Evolutionary conservation across 2,113 vertebrate genomes (phyloP), one percentile per base, ranked within the genome.

Genomic region (Nesogale talazaci): DNA sequence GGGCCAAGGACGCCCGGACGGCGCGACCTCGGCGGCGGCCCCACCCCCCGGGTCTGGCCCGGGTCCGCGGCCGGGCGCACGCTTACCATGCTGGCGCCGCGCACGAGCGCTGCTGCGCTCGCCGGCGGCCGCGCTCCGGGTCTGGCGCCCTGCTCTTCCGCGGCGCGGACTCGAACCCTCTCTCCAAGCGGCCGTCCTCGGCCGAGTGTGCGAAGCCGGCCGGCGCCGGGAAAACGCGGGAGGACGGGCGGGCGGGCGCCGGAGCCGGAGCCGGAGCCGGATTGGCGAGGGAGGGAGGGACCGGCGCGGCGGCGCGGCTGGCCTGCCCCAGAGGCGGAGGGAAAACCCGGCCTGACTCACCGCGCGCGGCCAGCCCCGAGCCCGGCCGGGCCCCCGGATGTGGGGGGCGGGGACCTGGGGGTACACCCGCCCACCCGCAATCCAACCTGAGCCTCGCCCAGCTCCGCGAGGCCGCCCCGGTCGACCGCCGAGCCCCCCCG

Each of bases 291-390:
- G 46, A 94, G 93, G 88, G 46, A 70, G 80, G 83, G 86, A 95
- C 89, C 59, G 88, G 40, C 85, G 76, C 89, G 20, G 91, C 75
- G 20, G 86, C 82, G 74, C 92, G 84, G 56, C 76, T 38, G 27
- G 67, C 74, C 80, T 56, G 94, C 76, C 93, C 93, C 76, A 91
- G 52, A 94, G 95, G 92, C 82, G 86, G 96, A 97, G 94, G 94
- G 93, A 97, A 97, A 97, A 96, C 95, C 96, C 92, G 94, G 96
- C 92, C 96, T 96, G 96, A 96, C 96, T 97, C 95, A 96, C 70
- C 20, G 82, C 91, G n/a, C 84, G 31, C 78, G 1, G 59, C 56
- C 61, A 93, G 94, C 93, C 82, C 85, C 17, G 31, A 57, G 92
- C 74, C 72, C 40, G 36, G 80, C 81, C n/a, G 52, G 88, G 95